Evolutionary conservation across 2,797 vertebrate species (phyloP).

Genomic region (Myotis planiceps): DNA sequence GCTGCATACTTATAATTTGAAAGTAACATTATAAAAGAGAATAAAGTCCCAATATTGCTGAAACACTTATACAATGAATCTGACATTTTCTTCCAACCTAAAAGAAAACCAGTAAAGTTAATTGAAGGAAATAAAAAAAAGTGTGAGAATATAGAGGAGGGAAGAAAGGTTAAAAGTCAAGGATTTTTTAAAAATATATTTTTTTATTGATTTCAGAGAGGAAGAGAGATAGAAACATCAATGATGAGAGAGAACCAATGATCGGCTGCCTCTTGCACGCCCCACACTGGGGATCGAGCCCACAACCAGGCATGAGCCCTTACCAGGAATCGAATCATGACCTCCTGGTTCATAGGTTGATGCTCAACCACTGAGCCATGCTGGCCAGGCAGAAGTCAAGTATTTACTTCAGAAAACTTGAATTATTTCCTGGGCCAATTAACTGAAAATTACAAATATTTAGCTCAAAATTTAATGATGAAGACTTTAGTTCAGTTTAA

Average conservation of each 20-base stretch:
- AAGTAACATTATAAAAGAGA: background rate
- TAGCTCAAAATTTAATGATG: background rate
- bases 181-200: background rate
- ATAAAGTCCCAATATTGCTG: background rate
- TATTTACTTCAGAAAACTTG: slow-evolving; percentile 18
- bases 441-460: background rate
- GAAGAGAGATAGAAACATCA: no score
- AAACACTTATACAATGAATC: background rate
- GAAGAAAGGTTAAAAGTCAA: slow-evolving; percentile 19
- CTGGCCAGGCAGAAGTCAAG: background rate
- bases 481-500: background rate
- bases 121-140: background rate
- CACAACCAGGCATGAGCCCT: no score
- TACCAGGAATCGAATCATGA: no score
- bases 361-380: no score
- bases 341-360: no score
- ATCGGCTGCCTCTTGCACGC: no score
- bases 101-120: slow-evolving; percentile 11
- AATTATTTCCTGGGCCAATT: slow-evolving; percentile 9
- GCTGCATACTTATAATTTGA: background rate
- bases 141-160: background rate
- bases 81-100: slow-evolving; percentile 19
- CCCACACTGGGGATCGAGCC: no score
- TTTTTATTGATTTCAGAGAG: no score
- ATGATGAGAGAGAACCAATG: no score